phyloP scores from a whole-genome alignment of 2,888 invertebrate genomes.

The Hydroisotoma schaefferi region DNA sequence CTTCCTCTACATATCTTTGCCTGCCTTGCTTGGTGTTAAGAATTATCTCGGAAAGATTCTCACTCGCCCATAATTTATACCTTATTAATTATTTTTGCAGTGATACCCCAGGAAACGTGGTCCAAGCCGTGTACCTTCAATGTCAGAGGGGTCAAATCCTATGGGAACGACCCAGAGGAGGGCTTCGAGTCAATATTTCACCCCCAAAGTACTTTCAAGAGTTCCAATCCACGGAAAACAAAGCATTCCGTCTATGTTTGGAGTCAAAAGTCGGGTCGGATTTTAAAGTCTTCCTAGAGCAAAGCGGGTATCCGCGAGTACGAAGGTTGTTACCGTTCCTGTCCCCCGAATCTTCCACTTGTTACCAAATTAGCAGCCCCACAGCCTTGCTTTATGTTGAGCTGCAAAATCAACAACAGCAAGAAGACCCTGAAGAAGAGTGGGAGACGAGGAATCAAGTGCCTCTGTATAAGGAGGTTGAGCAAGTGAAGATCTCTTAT shows the following conservation, averaged over 20 bases:
- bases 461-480: conserved; percentile 1
- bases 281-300: conserved; percentile 22
- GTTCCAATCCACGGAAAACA: not conserved
- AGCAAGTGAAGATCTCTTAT: conserved; percentile 27
- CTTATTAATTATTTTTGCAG: conserved; percentile 15
- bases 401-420: conserved; percentile 8
- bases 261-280: conserved; percentile 19
- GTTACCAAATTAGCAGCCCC: conserved; percentile 21
- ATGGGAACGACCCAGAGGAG: conserved; percentile 29
- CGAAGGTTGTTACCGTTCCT: conserved; percentile 19
- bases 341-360: conserved; percentile 19
- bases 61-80: too few species aligned
- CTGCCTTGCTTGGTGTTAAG: too few species aligned
- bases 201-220: conserved; percentile 18
- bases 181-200: conserved; percentile 29
- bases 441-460: conserved; percentile 6
- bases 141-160: conserved; percentile 27
- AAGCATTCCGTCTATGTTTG: conserved; percentile 18
- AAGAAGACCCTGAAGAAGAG: conserved; percentile 4
- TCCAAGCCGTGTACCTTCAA: conserved; percentile 31
- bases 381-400: conserved; percentile 23
- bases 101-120: conserved; percentile 20
- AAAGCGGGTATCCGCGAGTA: not conserved
- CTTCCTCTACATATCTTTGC: too few species aligned
- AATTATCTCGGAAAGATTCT: too few species aligned